phyloP scores from a whole-genome alignment of 1,140 invertebrate species.

The Copidosoma floridanum region DNA sequence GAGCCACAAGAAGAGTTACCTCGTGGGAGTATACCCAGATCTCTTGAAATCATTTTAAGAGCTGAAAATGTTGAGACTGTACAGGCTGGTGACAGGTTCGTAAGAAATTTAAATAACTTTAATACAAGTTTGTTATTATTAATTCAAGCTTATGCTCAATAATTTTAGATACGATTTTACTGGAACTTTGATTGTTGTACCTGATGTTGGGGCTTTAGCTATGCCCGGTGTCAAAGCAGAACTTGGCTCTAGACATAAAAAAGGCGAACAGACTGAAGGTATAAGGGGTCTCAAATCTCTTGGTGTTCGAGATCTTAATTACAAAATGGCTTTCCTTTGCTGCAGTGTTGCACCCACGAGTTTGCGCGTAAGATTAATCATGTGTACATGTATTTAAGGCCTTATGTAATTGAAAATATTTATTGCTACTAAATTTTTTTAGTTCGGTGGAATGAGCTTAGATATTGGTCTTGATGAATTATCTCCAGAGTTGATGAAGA shows the following conservation, averaged over 20 bases:
- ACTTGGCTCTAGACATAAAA: constrained; percentile 70
- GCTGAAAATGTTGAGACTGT: constrained; percentile 96
- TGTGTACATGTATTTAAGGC: too few relatives aligned
- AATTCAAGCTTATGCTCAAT: too few relatives aligned
- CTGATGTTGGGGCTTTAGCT: constrained; percentile 88
- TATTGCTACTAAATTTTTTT: too few relatives aligned
- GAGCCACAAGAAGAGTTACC: constrained; percentile 98
- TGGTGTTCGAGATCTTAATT: constrained; percentile 94
- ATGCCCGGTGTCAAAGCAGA: constrained; percentile 85
- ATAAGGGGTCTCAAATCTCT: constrained; percentile 89
- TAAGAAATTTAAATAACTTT: background rate
- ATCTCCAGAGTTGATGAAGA: constrained; percentile 87
- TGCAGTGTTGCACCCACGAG: constrained; percentile 88
- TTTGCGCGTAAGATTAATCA: constrained; percentile 69
- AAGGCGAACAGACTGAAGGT: constrained; percentile 79
- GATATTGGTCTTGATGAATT: constrained; percentile 78
- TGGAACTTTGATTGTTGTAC: constrained; percentile 95
- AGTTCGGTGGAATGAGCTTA: constrained; percentile 77
- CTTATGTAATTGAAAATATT: too few relatives aligned
- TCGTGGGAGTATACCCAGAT: constrained; percentile 93
- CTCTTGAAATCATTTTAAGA: constrained; percentile 93
- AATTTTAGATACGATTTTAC: constrained; percentile 86
- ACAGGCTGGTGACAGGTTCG: constrained; percentile 65
- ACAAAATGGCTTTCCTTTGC: constrained; percentile 92
- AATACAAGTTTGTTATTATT: background rate